Conservation (phyloP, 35 echinoderm and acorn worm species). For the Hemicentrotus pulcherrimus region DNA sequence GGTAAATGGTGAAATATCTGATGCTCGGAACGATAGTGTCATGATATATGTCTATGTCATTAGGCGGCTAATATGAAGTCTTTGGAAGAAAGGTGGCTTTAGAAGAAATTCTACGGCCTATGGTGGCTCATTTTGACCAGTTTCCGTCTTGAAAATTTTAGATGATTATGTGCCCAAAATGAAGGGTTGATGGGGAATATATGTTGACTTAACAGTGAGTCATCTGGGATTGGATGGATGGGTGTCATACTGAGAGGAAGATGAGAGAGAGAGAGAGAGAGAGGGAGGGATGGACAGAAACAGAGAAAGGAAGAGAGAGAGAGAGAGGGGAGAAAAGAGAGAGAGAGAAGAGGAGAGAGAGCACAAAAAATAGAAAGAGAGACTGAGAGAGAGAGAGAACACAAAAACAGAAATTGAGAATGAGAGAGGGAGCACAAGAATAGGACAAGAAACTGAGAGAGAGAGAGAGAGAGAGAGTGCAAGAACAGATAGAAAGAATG, state of each 20-base stretch:
- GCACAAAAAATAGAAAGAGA: background rate
- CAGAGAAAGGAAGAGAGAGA: background rate
- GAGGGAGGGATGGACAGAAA: too few species aligned
- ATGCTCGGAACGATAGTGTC: background rate
- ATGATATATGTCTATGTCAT: background rate
- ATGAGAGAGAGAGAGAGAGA: too few species aligned
- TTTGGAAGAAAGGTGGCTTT: background rate
- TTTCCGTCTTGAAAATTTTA: conserved; percentile 6
- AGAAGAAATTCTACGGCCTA: background rate
- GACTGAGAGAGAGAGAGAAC: background rate
- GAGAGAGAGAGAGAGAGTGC: background rate
- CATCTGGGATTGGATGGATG: background rate
- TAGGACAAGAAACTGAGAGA: background rate
- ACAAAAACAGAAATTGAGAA: background rate
- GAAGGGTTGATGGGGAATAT: conserved; percentile 25
- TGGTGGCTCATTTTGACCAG: background rate
- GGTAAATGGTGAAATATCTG: background rate
- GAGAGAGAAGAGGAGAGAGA: background rate
- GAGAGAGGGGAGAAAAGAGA: background rate
- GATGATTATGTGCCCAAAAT: conserved; percentile 30
- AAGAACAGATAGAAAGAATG: background rate
- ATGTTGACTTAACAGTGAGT: conserved; percentile 49
- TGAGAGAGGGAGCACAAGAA: background rate
- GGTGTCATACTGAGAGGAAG: background rate
- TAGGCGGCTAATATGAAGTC: background rate